These are phyloP conservation scores for Molanna angustata DNA, from an alignment of 2,888 invertebrate genomes.

Conservation along the genomic window DNA sequence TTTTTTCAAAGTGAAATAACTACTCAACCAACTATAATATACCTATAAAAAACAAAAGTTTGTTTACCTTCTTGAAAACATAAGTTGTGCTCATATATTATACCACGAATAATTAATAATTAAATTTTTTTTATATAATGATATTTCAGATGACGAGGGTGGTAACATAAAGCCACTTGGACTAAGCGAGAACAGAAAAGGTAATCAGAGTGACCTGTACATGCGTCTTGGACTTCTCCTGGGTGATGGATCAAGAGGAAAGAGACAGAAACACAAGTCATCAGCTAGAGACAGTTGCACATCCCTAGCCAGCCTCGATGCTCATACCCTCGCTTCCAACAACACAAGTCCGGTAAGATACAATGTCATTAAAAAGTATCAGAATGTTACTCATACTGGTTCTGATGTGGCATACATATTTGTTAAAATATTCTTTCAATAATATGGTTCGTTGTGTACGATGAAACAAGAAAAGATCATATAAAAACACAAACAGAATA, in stretches of 20 bases:
- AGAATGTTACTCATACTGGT: no score
- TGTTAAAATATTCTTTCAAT: no score
- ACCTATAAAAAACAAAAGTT: no score
- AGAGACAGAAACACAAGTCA: constrained; percentile 38
- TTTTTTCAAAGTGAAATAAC: no score
- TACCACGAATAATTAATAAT: neutral
- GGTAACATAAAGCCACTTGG: constrained; percentile 60
- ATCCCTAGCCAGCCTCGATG: constrained; percentile 58
- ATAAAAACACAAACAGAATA: no score
- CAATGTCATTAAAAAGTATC: no score
- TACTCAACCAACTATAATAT: no score
- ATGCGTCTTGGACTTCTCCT: constrained; percentile 79
- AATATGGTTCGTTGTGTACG: no score
- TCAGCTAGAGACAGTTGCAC: constrained; percentile 47
- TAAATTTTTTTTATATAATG: neutral
- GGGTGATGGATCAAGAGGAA: constrained; percentile 64
- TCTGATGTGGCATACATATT: no score
- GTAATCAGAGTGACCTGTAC: constrained; percentile 72
- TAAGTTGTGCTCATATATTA: no score
- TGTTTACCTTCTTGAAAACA: no score
- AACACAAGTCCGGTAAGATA: constrained; percentile 77
- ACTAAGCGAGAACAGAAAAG: constrained; percentile 34
- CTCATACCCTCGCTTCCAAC: constrained; percentile 70
- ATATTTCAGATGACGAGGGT: constrained; percentile 65
- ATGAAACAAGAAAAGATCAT: no score